Conservation (phyloP, 2,113 vertebrate species). For the Eolophus roseicapilla region DNA sequence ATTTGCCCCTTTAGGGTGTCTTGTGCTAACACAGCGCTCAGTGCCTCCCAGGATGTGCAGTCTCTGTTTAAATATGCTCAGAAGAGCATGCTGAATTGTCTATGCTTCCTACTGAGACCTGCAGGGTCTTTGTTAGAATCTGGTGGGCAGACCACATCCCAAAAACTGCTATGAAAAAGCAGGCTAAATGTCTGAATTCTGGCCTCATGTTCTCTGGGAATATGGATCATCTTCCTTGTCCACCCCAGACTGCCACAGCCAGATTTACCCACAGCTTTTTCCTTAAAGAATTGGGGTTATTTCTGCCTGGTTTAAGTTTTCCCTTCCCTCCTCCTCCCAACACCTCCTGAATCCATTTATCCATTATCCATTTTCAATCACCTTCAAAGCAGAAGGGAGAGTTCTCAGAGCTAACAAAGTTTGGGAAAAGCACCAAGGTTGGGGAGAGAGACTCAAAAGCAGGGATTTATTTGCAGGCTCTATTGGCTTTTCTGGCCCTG, state of each 20-base stretch:
- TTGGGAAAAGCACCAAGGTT: background rate
- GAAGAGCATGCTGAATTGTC: background rate
- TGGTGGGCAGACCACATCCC: background rate
- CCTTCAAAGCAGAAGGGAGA: background rate
- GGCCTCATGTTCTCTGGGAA: accelerated
- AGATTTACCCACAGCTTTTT: background rate
- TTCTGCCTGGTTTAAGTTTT: background rate
- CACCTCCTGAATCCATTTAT: background rate
- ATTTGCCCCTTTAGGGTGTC: background rate
- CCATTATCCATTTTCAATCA: background rate
- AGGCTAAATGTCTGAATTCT: background rate
- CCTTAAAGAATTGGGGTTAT: background rate
- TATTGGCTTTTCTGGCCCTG: background rate
- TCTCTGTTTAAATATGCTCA: background rate
- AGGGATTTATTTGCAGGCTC: background rate
- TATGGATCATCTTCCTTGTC: background rate
- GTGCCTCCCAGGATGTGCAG: background rate
- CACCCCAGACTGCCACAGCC: background rate
- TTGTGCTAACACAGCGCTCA: background rate
- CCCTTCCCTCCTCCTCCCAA: background rate
- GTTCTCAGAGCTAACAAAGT: background rate
- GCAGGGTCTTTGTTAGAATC: background rate
- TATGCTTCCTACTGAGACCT: background rate
- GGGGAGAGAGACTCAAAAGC: background rate
- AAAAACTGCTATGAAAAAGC: background rate